These are phyloP conservation scores for Rhamnusium bicolor DNA, from an alignment of 2,888 invertebrate genomes.

Conservation along the genomic window DNA sequence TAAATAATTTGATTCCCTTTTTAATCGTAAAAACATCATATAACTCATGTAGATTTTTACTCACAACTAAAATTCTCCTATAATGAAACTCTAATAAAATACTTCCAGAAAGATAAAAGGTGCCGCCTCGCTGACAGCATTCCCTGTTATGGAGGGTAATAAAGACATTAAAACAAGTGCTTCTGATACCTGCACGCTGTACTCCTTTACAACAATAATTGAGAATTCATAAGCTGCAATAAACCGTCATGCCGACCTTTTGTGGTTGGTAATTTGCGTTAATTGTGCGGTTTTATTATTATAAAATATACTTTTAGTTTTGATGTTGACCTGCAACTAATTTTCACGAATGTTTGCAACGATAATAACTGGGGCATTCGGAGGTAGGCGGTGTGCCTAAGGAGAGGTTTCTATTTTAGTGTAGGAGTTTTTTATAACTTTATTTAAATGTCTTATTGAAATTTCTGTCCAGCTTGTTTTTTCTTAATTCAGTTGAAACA, in stretches of 20 bases:
- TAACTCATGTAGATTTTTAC: constrained; percentile 36
- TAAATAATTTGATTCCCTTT: constrained; percentile 31
- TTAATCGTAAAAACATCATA: constrained; percentile 40
- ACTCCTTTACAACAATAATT: constrained; percentile 44
- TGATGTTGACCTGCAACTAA: neutral
- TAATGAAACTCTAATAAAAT: constrained; percentile 51
- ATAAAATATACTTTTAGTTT: neutral
- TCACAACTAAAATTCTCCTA: constrained; percentile 41
- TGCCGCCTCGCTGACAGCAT: constrained; percentile 43
- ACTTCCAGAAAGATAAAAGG: constrained; percentile 46
- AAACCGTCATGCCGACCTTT: constrained; percentile 43
- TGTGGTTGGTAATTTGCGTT: constrained; percentile 32
- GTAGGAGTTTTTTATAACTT: no score
- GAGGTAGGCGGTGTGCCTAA: neutral
- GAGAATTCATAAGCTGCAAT: constrained; percentile 41
- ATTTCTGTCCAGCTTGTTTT: no score
- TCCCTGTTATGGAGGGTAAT: constrained; percentile 57
- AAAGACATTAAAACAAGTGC: constrained; percentile 69
- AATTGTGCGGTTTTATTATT: constrained; percentile 29
- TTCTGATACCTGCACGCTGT: constrained; percentile 63
- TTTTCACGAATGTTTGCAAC: neutral
- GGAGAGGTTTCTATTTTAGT: neutral
- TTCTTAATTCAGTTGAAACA: no score
- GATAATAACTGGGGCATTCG: neutral
- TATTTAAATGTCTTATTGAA: neutral